Conservation (phyloP, 53 echinoderm and acorn worm species). For the Henricia sp. region DNA sequence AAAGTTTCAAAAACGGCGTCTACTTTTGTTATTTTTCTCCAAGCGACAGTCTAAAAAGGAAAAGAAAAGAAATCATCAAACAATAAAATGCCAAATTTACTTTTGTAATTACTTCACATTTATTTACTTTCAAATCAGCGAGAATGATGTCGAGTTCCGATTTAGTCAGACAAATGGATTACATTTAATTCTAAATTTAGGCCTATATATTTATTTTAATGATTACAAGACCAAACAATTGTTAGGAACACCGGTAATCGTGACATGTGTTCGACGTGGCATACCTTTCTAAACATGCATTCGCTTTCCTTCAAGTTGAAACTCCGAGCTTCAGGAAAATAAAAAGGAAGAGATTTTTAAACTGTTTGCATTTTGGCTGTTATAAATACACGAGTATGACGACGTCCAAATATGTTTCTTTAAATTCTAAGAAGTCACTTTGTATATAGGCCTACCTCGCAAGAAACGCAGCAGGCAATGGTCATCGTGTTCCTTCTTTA, state of each 20-base stretch:
- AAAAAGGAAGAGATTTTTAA: not conserved
- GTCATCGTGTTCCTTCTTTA: slow-evolving; percentile 1
- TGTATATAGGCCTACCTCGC: not conserved
- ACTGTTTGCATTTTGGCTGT: too few relatives aligned
- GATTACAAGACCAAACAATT: too few relatives aligned
- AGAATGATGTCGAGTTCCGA: too few relatives aligned
- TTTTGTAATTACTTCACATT: too few relatives aligned
- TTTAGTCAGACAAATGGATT: too few relatives aligned
- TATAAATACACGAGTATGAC: too few relatives aligned
- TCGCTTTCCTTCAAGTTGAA: not conserved
- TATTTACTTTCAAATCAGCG: too few relatives aligned
- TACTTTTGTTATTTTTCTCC: not conserved
- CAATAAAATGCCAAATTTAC: not conserved
- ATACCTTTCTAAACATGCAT: not conserved
- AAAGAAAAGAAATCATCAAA: not conserved
- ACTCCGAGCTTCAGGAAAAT: not conserved
- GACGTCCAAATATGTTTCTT: too few relatives aligned
- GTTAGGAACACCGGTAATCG: too few relatives aligned
- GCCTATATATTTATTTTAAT: too few relatives aligned
- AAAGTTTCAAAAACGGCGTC: not conserved
- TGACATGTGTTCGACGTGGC: not conserved
- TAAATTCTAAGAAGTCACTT: too few relatives aligned
- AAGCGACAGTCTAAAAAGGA: not conserved
- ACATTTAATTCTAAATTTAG: too few relatives aligned
- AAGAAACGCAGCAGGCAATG: not conserved